Evolutionary conservation across 1,140 invertebrate genomes (phyloP).

Genomic region (Zaprionus inermis): DNA sequence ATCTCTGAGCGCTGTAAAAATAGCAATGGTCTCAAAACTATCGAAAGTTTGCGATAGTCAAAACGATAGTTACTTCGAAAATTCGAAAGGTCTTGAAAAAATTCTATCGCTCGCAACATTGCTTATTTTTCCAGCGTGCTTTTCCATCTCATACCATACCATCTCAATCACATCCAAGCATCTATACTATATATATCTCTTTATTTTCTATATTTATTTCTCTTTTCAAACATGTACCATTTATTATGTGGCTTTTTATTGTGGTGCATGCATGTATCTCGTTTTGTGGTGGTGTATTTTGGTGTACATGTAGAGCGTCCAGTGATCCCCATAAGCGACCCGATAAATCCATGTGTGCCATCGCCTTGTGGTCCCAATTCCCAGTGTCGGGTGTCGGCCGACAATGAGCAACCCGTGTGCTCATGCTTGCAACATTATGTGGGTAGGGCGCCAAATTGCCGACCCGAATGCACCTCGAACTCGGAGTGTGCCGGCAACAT

Average conservation of each 20-base stretch:
- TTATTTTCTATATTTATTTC: slow-evolving; percentile 46
- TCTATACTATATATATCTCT: slow-evolving; percentile 51
- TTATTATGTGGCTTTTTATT: slow-evolving; percentile 70
- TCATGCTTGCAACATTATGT: slow-evolving; percentile 90
- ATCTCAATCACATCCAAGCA: slow-evolving; percentile 23
- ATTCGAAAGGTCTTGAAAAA: background rate
- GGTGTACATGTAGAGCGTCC: slow-evolving; percentile 79
- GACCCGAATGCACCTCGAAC: slow-evolving; percentile 91
- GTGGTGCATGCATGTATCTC: slow-evolving; percentile 68
- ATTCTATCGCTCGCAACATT: background rate
- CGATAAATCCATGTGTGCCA: slow-evolving; percentile 88
- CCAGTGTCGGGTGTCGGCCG: slow-evolving; percentile 88
- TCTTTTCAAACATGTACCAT: slow-evolving; percentile 22
- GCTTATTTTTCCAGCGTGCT: slow-evolving; percentile 11
- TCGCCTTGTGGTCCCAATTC: slow-evolving; percentile 93
- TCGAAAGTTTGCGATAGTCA: background rate
- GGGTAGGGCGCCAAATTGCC: slow-evolving; percentile 90
- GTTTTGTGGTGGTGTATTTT: slow-evolving; percentile 55
- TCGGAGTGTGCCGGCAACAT: slow-evolving; percentile 90
- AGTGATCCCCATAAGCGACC: slow-evolving; percentile 70
- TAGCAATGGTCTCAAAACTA: background rate
- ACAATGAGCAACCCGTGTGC: slow-evolving; percentile 88
- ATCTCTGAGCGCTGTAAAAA: background rate
- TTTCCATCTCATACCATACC: slow-evolving; percentile 47
- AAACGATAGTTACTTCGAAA: background rate